These are phyloP conservation scores for Gonioctena quinquepunctata DNA, from an alignment of 1,140 invertebrate species.

Conservation along the genomic window DNA sequence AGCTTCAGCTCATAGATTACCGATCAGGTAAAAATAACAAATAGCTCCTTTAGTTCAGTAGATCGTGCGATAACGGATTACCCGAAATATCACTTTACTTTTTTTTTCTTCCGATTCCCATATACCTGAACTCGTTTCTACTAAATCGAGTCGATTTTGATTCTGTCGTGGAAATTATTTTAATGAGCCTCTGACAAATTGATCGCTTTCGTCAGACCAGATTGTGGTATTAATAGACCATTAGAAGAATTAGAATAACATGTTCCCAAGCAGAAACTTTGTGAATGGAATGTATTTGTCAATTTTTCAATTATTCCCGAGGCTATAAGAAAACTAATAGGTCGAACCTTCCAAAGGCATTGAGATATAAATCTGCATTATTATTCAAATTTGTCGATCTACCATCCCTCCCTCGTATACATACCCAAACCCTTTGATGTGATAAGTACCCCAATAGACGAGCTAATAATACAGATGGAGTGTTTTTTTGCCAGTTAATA, in stretches of 20 bases:
- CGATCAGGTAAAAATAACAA: conserved; percentile 45
- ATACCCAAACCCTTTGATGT: background rate
- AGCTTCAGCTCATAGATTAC: conserved; percentile 26
- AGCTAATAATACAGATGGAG: background rate
- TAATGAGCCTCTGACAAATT: conserved; percentile 46
- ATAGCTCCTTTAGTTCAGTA: conserved; percentile 35
- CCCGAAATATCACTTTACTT: conserved; percentile 36
- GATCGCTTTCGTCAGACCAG: conserved; percentile 24
- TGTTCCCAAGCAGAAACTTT: conserved; percentile 15
- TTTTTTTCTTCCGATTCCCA: conserved; percentile 13
- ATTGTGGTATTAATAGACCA: conserved; percentile 32
- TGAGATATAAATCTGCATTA: background rate
- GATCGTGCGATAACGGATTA: conserved; percentile 40
- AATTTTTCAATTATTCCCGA: no score
- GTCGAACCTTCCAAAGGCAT: background rate
- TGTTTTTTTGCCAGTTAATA: background rate
- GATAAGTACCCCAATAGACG: background rate
- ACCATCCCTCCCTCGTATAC: background rate
- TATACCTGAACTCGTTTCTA: conserved; percentile 14
- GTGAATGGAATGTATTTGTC: conserved; percentile 4
- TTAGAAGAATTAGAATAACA: conserved; percentile 40
- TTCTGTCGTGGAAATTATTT: conserved; percentile 42
- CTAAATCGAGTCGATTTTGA: conserved; percentile 36
- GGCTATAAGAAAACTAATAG: no score
- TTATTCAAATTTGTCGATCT: background rate